Conservation (phyloP, 2,797 vertebrate species). For the Nannoperca obscura region DNA sequence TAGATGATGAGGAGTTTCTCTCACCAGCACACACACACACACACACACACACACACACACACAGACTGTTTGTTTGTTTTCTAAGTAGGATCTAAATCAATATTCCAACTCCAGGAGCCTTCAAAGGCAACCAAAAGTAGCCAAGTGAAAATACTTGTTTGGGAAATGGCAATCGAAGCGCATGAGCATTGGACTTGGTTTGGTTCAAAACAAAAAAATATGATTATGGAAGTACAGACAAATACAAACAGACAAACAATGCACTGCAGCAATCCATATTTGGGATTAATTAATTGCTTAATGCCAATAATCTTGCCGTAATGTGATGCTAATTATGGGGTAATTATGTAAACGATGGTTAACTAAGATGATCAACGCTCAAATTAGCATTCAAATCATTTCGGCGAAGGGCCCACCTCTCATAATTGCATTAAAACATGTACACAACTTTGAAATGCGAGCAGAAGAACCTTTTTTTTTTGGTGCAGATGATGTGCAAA, state of each 20-base stretch:
- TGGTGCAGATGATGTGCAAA: slow-evolving; percentile 45
- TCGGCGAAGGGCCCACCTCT: slow-evolving; percentile 77
- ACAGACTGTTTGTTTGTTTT: slow-evolving; percentile 72
- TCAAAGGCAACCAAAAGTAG: slow-evolving; percentile 81
- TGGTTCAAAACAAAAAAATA: slow-evolving; percentile 49
- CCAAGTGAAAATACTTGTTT: slow-evolving; percentile 79
- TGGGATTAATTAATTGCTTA: slow-evolving; percentile 80
- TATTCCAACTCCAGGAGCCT: slow-evolving; percentile 80
- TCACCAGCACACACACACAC: background rate
- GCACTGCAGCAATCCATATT: slow-evolving; percentile 67
- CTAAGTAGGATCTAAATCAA: slow-evolving; percentile 81
- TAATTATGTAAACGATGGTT: slow-evolving; percentile 83
- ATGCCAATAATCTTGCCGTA: slow-evolving; percentile 79
- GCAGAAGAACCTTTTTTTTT: slow-evolving; percentile 52
- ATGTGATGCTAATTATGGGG: slow-evolving; percentile 77
- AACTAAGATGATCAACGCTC: slow-evolving; percentile 78
- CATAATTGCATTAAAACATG: slow-evolving; percentile 81
- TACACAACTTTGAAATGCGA: slow-evolving; percentile 77
- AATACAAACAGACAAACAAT: slow-evolving; percentile 54
- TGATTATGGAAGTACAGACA: slow-evolving; percentile 33
- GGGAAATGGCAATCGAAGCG: slow-evolving; percentile 64
- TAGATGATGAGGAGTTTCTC: slow-evolving; percentile 42
- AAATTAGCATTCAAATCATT: slow-evolving; percentile 80
- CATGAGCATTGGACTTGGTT: slow-evolving; percentile 42
- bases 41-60: slow-evolving; percentile 12